Evolutionary conservation across 2,888 invertebrate genomes (phyloP).

Genomic region (Archaeoteleia sp.): DNA sequence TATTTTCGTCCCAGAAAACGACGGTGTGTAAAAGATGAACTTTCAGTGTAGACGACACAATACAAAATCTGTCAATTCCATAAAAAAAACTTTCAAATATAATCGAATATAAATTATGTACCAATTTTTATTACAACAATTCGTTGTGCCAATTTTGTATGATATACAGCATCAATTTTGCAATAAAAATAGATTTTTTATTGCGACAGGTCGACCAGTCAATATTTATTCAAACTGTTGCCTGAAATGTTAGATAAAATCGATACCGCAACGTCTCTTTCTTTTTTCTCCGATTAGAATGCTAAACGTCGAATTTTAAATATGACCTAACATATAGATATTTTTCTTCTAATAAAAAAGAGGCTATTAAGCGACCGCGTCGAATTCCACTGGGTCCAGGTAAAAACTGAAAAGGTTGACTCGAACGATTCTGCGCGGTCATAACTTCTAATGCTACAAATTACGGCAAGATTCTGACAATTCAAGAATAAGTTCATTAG

Average conservation of each 20-base stretch:
- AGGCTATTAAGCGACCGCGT: slow-evolving; percentile 27
- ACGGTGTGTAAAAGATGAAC: slow-evolving; percentile 6
- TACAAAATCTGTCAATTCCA: slow-evolving; percentile 27
- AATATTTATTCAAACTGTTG: too few relatives aligned
- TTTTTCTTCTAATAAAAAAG: slow-evolving; percentile 31
- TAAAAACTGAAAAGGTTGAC: slow-evolving; percentile 32
- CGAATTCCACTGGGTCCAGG: slow-evolving; percentile 28
- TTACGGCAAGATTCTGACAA: slow-evolving; percentile 44
- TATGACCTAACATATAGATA: slow-evolving; percentile 35
- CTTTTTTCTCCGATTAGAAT: slow-evolving; percentile 22
- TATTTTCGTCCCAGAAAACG: slow-evolving; percentile 58
- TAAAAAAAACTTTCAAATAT: slow-evolving; percentile 5
- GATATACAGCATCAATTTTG: too few relatives aligned
- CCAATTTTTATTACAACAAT: too few relatives aligned
- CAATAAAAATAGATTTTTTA: too few relatives aligned
- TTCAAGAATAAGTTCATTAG: too few relatives aligned
- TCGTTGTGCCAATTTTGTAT: too few relatives aligned
- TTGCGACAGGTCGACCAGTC: too few relatives aligned
- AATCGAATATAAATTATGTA: too few relatives aligned
- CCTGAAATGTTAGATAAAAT: slow-evolving; percentile 17
- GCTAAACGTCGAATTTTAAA: slow-evolving; percentile 36
- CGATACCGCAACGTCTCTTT: background rate
- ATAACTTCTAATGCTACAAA: slow-evolving; percentile 38
- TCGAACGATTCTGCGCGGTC: slow-evolving; percentile 21
- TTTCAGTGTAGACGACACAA: slow-evolving; percentile 21